These are phyloP conservation scores for Rhinichthys klamathensis DNA, from an alignment of 2,113 vertebrate species.

Conservation along the genomic window DNA sequence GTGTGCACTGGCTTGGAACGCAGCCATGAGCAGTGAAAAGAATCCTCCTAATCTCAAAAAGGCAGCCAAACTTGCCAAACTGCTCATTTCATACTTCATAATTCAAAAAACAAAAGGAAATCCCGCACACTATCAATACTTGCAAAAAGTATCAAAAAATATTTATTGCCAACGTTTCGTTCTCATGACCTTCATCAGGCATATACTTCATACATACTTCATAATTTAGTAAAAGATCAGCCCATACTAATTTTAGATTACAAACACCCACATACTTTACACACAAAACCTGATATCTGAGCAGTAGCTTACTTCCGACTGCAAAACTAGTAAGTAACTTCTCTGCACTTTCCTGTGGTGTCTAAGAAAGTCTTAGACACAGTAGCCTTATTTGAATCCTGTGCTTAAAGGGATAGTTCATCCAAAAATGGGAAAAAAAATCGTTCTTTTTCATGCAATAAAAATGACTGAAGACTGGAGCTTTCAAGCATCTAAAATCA, in stretches of 20 bases:
- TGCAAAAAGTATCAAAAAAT: no score
- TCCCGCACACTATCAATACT: no score
- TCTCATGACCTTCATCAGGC: no score
- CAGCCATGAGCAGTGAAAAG: not conserved
- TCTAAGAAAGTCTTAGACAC: not conserved
- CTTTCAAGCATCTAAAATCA: not conserved
- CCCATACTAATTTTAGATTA: not conserved
- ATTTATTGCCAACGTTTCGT: no score
- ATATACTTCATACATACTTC: not conserved
- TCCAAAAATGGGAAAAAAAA: not conserved
- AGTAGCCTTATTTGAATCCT: not conserved
- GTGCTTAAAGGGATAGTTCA: not conserved
- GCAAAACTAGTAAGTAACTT: not conserved
- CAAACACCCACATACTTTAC: not conserved
- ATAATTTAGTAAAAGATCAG: not conserved
- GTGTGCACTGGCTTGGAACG: not conserved
- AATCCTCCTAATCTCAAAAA: conserved; percentile 16
- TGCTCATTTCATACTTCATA: not conserved
- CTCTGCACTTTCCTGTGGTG: not conserved
- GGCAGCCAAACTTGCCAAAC: conserved; percentile 1
- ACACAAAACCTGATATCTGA: not conserved
- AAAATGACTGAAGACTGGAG: not conserved
- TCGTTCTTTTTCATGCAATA: not conserved
- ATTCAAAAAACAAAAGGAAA: not conserved
- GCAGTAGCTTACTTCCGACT: not conserved